Conservation (phyloP, 2,888 invertebrate genomes). For the Empis livida region DNA sequence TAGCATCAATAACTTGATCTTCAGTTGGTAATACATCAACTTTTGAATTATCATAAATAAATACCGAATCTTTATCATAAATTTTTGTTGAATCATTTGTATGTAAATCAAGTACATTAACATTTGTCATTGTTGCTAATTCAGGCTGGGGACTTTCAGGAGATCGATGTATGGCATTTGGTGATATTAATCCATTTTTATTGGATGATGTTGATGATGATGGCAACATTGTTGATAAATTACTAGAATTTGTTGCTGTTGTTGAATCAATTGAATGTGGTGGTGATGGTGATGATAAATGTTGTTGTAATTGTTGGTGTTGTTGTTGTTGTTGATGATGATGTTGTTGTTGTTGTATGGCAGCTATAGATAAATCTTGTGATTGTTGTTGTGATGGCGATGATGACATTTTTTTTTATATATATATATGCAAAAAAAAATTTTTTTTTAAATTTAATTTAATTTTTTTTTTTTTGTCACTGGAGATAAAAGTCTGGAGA, state of each 20-base stretch:
- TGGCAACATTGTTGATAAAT: slow-evolving; percentile 6
- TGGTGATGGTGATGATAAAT: slow-evolving; percentile 20
- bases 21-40: slow-evolving; percentile 20
- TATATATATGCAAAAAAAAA: too few relatives aligned
- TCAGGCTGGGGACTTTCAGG: slow-evolving; percentile 59
- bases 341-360: slow-evolving; percentile 19
- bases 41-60: slow-evolving; percentile 33
- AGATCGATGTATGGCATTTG: slow-evolving; percentile 30
- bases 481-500: too few relatives aligned
- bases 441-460: too few relatives aligned
- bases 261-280: slow-evolving; percentile 8
- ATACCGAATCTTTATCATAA: slow-evolving; percentile 35
- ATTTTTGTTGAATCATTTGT: slow-evolving; percentile 29
- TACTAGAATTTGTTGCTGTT: neutral
- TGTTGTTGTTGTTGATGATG: slow-evolving; percentile 18
- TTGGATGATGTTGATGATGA: slow-evolving; percentile 13
- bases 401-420: slow-evolving; percentile 16
- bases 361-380: slow-evolving; percentile 17
- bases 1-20: slow-evolving; percentile 33
- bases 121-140: slow-evolving; percentile 78
- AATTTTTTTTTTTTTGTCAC: too few relatives aligned
- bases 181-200: slow-evolving; percentile 19
- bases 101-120: slow-evolving; percentile 62
- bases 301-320: slow-evolving; percentile 11
- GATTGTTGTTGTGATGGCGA: slow-evolving; percentile 17